Evolutionary conservation across 2,888 invertebrate genomes (phyloP).

Genomic region (Drosophila paramelanica): DNA sequence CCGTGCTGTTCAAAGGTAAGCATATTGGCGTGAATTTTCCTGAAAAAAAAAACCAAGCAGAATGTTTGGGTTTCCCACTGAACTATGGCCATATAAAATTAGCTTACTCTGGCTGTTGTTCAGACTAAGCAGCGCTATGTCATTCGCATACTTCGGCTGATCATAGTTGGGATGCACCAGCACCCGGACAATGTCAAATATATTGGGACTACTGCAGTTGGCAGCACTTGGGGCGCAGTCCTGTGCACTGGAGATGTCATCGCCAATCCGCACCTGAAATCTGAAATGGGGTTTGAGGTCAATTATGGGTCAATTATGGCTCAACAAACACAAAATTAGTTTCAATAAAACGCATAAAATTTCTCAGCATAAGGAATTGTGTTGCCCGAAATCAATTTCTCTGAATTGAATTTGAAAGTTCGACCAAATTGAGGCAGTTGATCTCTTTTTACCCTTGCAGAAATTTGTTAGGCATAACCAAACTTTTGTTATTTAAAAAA

Average conservation of each 20-base stretch:
- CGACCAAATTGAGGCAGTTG: neutral
- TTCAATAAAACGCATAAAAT: too few relatives aligned
- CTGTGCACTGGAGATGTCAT: slow-evolving; percentile 84
- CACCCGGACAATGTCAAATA: slow-evolving; percentile 86
- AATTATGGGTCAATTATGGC: too few relatives aligned
- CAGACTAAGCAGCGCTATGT: slow-evolving; percentile 87
- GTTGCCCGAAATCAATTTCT: neutral
- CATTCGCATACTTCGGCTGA: slow-evolving; percentile 86
- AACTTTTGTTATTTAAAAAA: too few relatives aligned
- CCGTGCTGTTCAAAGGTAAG: slow-evolving; percentile 84
- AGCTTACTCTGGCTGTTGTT: slow-evolving; percentile 78
- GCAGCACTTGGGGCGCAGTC: slow-evolving; percentile 84
- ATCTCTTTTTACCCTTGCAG: neutral
- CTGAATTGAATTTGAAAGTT: neutral
- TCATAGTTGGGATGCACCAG: slow-evolving; percentile 86
- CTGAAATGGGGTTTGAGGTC: slow-evolving; percentile 82
- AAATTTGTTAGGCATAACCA: too few relatives aligned
- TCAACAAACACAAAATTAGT: neutral
- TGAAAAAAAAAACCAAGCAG: slow-evolving; percentile 25
- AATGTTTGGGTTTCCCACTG: neutral
- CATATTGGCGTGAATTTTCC: slow-evolving; percentile 85
- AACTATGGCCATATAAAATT: too few relatives aligned
- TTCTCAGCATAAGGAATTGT: too few relatives aligned
- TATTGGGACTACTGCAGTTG: slow-evolving; percentile 86
- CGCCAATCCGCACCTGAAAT: slow-evolving; percentile 88